Evolutionary conservation across 1,140 invertebrate species (phyloP), one percentile per base, ranked within the genome.

Genomic region (Nilaparvata lugens): DNA sequence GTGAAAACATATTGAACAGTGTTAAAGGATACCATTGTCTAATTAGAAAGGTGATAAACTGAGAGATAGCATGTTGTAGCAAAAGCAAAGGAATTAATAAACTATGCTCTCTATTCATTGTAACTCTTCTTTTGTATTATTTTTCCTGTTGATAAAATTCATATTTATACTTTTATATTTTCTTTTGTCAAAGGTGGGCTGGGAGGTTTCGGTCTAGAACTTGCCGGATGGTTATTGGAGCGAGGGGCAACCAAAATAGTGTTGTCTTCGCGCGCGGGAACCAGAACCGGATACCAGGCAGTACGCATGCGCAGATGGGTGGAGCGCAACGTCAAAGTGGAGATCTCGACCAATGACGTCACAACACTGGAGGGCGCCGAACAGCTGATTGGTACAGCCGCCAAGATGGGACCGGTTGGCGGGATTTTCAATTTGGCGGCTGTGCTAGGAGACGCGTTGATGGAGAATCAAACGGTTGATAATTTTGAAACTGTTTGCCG

Each of bases 351-450:
- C 1, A 72, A 76, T 43, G 83, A 84, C 72, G 81, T 78, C 31
- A 82, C 75, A 64, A 90, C 73, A 19, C 58, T 76, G n/a, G 76
- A 75, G 2, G 89, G 89, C 19, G 85, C 91, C 6, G 79, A 80
- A 62, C 73, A 82, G 54, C 74, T 98, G 9, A 70, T 97, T 18
- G 74, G 81, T 25, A 81, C 85, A 66, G 82, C 87, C 18, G 79
- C 76, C 16, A 78, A 82, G 69, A 68, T 88, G 31, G 91, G 87
- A 9, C 85, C 91, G 5, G 82, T 98, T 60, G 95, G 93, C 55
- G 95, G 93, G 59, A 86, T 98, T 51, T 98, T 98, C 75, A 94
- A 98, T 74, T 76, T 98, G 61, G 95, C 95, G 11, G 91, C 85
- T 66, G 91, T 87, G 18, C 74, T 98, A 4, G 74, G 84, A 11